Base-by-base conservation (phyloP, 64 coral and sea anemone genomes). In the Cladopsammia gracilis region DNA sequence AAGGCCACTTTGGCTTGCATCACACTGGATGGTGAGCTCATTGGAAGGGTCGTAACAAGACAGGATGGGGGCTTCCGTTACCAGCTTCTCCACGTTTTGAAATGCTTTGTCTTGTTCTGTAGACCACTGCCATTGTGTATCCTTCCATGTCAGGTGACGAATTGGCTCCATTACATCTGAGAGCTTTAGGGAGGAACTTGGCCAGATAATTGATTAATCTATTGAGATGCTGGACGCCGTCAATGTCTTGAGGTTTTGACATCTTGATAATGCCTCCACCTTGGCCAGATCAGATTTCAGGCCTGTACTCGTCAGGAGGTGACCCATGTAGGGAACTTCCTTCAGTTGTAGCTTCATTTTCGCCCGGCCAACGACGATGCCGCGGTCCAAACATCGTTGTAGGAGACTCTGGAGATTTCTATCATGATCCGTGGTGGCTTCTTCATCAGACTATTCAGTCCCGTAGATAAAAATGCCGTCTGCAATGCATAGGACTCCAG, bases 111-210 rank as follows among this genome's bases (percentile, higher is more conserved):
- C 65, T 25, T 94, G 25, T 43, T 86, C 64, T 7, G 12, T 8
- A 7, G 48, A 48, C 86, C 92, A 94, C 2, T 79, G 3, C 86
- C 86, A 83, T 59, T 58, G 14, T 50, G 34, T 70, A 34, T 73
- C 85, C 58, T 94, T 94, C 10, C 44, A 42, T 23, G 92, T 94
- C 22, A 94, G 86, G 68, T 53, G 75, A 46, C 92, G 67, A 42
- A 89, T 53, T 1, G 76, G 92, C 42, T 82, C 77, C 92, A 89
- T 94, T 53, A 59, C 9, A 7, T 82, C 77, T 3, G 77, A 26
- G 25, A 89, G 44, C 13, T 88, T 78, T 16, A 34, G 64, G 92
- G 1, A 88, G 18, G 45, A 88, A 88, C 20, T 71, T 62, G 5
- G 86, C 26, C 23, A 94, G 56, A n/a, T 75, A 78, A 82, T 88